phyloP scores from a whole-genome alignment of 1,140 invertebrate species.

The Watersipora subatra region DNA sequence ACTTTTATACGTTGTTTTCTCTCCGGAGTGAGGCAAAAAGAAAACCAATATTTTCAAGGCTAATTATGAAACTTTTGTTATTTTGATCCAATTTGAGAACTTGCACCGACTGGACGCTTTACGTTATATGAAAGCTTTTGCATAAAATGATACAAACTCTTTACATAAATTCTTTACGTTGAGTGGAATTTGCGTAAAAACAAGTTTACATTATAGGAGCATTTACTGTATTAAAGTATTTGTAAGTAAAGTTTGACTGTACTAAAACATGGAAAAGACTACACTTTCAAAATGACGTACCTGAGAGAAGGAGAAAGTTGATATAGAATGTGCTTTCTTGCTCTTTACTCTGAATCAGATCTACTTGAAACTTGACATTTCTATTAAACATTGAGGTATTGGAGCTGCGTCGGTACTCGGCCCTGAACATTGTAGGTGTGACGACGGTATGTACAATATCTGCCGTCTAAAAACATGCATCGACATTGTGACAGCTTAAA shows the following conservation, averaged over 20 bases:
- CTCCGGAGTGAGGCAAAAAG: too few relatives aligned
- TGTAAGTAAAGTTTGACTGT: background rate
- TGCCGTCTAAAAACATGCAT: slow-evolving; percentile 59
- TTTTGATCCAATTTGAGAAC: too few relatives aligned
- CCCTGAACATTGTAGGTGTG: slow-evolving; percentile 92
- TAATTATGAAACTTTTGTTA: too few relatives aligned
- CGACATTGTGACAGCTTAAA: slow-evolving; percentile 5
- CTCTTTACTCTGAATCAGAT: slow-evolving; percentile 41
- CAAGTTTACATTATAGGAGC: too few relatives aligned
- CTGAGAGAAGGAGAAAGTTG: slow-evolving; percentile 86
- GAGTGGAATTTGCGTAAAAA: too few relatives aligned
- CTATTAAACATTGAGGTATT: slow-evolving; percentile 90
- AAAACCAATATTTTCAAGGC: too few relatives aligned
- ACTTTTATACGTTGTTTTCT: too few relatives aligned
- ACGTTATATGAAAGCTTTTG: too few relatives aligned
- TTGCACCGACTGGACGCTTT: too few relatives aligned
- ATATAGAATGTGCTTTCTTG: slow-evolving; percentile 61
- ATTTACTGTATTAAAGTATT: too few relatives aligned
- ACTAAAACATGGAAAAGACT: background rate
- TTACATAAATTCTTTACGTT: too few relatives aligned
- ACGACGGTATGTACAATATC: slow-evolving; percentile 94
- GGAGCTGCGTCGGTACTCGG: slow-evolving; percentile 82
- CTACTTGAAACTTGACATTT: slow-evolving; percentile 85
- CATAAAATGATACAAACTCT: too few relatives aligned
- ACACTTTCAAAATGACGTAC: slow-evolving; percentile 43